Evolutionary conservation across 2,888 invertebrate genomes (phyloP).

Genomic region (Monochamus alternatus): DNA sequence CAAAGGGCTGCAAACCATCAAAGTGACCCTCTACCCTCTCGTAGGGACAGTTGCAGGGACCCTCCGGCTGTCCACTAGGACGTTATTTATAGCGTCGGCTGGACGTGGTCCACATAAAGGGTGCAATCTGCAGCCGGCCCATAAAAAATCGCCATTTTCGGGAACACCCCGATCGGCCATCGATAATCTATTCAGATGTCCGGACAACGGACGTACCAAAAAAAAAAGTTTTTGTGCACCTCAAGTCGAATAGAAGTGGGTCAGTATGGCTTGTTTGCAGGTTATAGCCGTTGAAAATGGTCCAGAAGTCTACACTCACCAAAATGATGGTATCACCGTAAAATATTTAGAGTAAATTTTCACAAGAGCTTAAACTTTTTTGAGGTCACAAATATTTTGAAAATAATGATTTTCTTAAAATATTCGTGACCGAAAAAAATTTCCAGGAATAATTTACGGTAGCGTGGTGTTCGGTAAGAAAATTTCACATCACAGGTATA

Average conservation of each 20-base stretch:
- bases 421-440: too few species aligned
- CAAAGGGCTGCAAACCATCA: slow-evolving; percentile 21
- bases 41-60: slow-evolving; percentile 61
- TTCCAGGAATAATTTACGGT: too few species aligned
- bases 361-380: too few species aligned
- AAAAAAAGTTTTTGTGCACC: slow-evolving; percentile 37
- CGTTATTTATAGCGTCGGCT: slow-evolving; percentile 65
- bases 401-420: too few species aligned
- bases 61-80: slow-evolving; percentile 61
- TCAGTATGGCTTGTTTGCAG: neutral
- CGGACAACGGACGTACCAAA: slow-evolving; percentile 54
- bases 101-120: slow-evolving; percentile 65
- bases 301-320: too few species aligned
- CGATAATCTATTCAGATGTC: slow-evolving; percentile 63
- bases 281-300: neutral
- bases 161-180: slow-evolving; percentile 53
- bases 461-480: too few species aligned
- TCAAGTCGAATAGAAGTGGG: neutral
- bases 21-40: slow-evolving; percentile 29
- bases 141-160: slow-evolving; percentile 67
- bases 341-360: too few species aligned
- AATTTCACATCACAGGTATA: too few species aligned
- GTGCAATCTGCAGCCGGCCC: slow-evolving; percentile 60
- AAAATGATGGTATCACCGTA: too few species aligned
- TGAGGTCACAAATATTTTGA: too few species aligned